Base-by-base conservation (phyloP, 2,113 vertebrate genomes). In the Suncus etruscus region DNA sequence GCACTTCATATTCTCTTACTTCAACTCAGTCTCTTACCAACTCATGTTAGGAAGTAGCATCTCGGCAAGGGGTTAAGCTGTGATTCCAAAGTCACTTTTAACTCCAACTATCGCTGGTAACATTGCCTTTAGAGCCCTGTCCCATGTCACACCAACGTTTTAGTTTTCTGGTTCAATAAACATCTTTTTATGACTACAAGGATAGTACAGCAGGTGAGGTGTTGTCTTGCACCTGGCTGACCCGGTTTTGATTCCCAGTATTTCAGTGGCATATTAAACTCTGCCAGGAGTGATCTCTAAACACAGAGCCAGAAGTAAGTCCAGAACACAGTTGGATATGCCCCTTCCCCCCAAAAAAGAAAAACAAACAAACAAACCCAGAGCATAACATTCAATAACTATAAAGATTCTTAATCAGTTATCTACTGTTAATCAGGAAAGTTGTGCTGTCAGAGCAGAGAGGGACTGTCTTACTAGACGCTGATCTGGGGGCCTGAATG, bases 21-120 rank as follows among this genome's bases (percentile, higher is more conserved):
- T 90, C 72, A 82, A 58, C 87, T 63, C 84, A 78, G 89, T 83
- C 76, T 94, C 75, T 72, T 2, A 25, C 77, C 27, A 47, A 15
- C 58, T 75, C 22, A 63, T 3, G 1, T 54, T 47, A 86, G 63
- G 65, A 80, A 50, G 73, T 25, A 54, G 39, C 0, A 6, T 8
- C 58, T 82, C 63, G 6, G 65, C 73, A 74, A 83, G 61, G 47
- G 58, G 27, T 25, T 51, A 48, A 70, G 39, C 73, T 20, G 9
- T 0, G 24, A 39, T 39, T 74, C 77, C 18, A 74, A 83, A 75
- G 54, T 16, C 15, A 18, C n/a, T 58, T 78, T 51, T 61, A 50
- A 80, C 8, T 45, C 77, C 45, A 15, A 1, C 16, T 6, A 18
- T 0, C 1, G n/a, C 39, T 5, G 29, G 47, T 11, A 27, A 20